phyloP scores from a whole-genome alignment of 2,888 invertebrate genomes.

The Spicauda simplicius region DNA sequence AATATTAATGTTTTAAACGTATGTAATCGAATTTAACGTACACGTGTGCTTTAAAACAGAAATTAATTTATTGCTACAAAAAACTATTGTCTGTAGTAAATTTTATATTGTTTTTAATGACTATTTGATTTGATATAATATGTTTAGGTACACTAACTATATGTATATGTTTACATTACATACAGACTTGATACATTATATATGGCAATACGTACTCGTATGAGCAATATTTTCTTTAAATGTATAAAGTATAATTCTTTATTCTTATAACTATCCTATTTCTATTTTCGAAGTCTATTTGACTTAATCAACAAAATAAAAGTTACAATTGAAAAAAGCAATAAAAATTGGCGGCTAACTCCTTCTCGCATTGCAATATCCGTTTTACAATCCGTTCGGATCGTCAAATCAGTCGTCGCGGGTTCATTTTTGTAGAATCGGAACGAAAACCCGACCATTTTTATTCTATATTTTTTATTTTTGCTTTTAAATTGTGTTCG shows the following conservation, averaged over 20 bases:
- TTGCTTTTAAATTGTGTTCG: conserved; percentile 72
- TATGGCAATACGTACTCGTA: too few species aligned
- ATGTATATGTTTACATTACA: too few species aligned
- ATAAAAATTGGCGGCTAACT: conserved; percentile 41
- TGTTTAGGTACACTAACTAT: too few species aligned
- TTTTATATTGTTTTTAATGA: too few species aligned
- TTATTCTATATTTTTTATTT: conserved; percentile 24
- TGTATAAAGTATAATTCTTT: too few species aligned
- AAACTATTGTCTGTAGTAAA: background rate
- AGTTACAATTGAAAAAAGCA: background rate
- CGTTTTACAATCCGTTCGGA: conserved; percentile 74
- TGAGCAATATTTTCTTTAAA: too few species aligned
- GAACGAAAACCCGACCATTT: conserved; percentile 81
- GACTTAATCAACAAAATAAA: background rate
- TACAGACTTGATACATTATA: too few species aligned
- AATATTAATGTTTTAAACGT: background rate
- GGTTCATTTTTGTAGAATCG: conserved; percentile 80
- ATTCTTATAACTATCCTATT: too few species aligned
- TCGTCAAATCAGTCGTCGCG: conserved; percentile 80
- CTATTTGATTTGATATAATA: too few species aligned
- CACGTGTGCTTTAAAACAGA: background rate
- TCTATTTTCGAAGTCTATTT: too few species aligned
- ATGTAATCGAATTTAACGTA: background rate
- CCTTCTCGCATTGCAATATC: conserved; percentile 65
- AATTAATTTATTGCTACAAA: background rate